Evolutionary conservation across 2,888 invertebrate genomes (phyloP).

Genomic region (Magallana nippona): DNA sequence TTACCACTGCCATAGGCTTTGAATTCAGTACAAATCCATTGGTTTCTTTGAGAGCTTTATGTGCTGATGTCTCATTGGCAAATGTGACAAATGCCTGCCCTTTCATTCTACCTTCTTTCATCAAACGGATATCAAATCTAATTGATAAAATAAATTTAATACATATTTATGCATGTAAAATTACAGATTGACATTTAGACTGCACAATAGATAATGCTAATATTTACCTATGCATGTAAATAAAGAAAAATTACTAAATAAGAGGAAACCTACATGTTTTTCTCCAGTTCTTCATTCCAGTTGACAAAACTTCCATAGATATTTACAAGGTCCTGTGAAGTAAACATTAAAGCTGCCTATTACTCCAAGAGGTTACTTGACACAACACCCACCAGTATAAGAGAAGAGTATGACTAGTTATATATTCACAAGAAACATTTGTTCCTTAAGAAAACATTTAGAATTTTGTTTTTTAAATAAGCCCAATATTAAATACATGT

Average conservation of each 20-base stretch:
- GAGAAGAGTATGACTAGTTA: too few species aligned
- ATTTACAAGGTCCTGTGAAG: slow-evolving; percentile 82
- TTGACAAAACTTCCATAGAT: slow-evolving; percentile 87
- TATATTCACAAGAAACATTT: too few species aligned
- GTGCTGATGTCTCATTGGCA: slow-evolving; percentile 86
- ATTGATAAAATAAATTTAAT: neutral
- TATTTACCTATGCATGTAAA: too few species aligned
- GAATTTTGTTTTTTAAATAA: too few species aligned
- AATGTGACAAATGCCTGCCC: slow-evolving; percentile 96
- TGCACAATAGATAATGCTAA: too few species aligned
- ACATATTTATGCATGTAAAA: neutral
- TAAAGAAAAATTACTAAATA: too few species aligned
- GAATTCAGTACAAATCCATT: slow-evolving; percentile 92
- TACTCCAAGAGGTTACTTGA: too few species aligned
- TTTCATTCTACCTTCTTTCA: slow-evolving; percentile 97
- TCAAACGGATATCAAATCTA: slow-evolving; percentile 86
- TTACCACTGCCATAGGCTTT: slow-evolving; percentile 91
- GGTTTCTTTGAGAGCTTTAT: slow-evolving; percentile 89
- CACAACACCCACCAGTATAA: too few species aligned
- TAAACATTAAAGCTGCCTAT: neutral
- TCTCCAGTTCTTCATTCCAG: slow-evolving; percentile 79
- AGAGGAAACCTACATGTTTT: slow-evolving; percentile 73
- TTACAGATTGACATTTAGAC: neutral
- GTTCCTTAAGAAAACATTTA: too few species aligned
- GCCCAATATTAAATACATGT: too few species aligned